These are phyloP conservation scores for Barbus barbus DNA, from an alignment of 2,113 vertebrate genomes.

Conservation along the genomic window DNA sequence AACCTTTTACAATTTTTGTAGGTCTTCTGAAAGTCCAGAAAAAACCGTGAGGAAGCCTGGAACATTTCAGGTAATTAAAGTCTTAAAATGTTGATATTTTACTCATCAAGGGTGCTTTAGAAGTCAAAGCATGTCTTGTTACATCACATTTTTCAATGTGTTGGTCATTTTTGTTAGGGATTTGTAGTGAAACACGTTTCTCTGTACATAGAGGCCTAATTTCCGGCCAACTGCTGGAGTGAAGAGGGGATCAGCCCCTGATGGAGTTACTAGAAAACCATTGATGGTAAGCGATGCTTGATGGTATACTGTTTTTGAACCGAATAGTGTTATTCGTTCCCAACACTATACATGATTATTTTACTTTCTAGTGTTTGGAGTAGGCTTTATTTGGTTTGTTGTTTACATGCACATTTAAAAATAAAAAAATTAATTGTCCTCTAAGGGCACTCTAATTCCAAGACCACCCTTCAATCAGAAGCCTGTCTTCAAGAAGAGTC, in stretches of 20 bases:
- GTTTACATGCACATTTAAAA: background rate
- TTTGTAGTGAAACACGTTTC: background rate
- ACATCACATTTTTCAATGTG: background rate
- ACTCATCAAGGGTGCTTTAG: background rate
- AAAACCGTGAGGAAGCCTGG: conserved; percentile 64
- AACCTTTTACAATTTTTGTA: conserved; percentile 38
- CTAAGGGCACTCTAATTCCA: conserved; percentile 67
- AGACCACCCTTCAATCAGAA: conserved; percentile 71
- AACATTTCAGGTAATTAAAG: conserved; percentile 47
- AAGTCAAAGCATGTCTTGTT: background rate
- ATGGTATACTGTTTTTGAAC: too few relatives aligned
- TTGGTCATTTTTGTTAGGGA: conserved; percentile 21
- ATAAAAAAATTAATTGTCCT: too few relatives aligned
- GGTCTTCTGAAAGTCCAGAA: conserved; percentile 57
- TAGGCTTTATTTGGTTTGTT: background rate
- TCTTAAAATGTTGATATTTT: background rate
- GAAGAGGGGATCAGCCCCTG: conserved; percentile 55
- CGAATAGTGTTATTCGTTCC: too few relatives aligned
- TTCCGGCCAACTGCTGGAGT: conserved; percentile 53
- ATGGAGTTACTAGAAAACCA: conserved; percentile 66
- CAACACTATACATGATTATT: background rate
- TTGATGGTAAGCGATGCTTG: conserved; percentile 73
- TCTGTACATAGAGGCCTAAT: conserved; percentile 54
- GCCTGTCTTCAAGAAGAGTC: conserved; percentile 73
- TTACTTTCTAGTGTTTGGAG: background rate